These are phyloP conservation scores for Pantherophis guttatus DNA, from an alignment of 2,113 vertebrate species.

Conservation along the genomic window DNA sequence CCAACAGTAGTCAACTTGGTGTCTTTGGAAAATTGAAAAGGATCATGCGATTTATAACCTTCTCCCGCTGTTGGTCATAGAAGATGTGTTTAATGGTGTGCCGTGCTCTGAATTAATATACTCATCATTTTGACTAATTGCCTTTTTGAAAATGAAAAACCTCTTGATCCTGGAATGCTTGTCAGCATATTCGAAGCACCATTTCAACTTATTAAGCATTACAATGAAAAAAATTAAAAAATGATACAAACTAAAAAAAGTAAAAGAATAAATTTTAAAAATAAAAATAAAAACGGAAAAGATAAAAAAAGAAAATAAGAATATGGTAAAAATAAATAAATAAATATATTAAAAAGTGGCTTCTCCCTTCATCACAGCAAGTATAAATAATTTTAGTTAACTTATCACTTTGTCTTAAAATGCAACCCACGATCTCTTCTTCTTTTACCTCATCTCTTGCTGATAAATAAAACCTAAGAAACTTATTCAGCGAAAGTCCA, in stretches of 20 bases:
- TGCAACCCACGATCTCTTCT: neutral
- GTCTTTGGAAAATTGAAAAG: neutral
- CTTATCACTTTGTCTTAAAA: neutral
- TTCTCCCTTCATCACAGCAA: neutral
- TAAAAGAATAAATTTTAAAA: neutral
- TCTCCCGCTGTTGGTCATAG: neutral
- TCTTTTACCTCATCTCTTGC: neutral
- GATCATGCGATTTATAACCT: neutral
- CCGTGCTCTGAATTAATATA: neutral
- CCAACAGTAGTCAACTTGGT: neutral
- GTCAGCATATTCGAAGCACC: neutral
- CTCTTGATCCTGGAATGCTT: neutral
- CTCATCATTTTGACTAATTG: neutral
- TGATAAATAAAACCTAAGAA: neutral
- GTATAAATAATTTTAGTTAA: neutral
- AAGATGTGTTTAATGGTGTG: neutral
- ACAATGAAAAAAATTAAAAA: neutral
- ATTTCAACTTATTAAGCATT: neutral
- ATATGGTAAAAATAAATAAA: neutral
- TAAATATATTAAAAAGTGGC: neutral
- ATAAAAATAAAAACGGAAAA: neutral
- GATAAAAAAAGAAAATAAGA: neutral
- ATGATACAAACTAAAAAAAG: neutral
- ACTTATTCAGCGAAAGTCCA: neutral
- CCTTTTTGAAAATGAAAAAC: neutral